Percentiles rank a stretch among this genome's conserved stretches.
phyloP scores from a whole-genome alignment of 1,140 invertebrate genomes.

The Vanessa atalanta region DNA sequence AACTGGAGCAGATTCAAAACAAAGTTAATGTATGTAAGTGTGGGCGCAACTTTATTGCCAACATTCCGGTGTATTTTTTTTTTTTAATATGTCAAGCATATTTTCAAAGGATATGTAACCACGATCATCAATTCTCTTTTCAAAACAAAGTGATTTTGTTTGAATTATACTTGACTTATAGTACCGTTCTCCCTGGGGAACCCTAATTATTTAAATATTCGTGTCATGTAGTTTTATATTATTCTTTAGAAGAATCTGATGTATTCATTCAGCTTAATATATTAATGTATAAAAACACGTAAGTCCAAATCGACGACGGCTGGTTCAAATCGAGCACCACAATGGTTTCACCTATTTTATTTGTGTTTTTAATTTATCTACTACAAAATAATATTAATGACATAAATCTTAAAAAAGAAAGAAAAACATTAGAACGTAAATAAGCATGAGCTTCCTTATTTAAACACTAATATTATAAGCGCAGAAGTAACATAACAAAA shows the following conservation, averaged over 20 bases:
- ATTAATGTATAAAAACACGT: too few relatives aligned
- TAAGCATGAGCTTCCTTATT: too few relatives aligned
- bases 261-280: too few relatives aligned
- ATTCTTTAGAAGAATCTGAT: background rate
- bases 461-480: too few relatives aligned
- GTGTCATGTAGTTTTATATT: background rate
- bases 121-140: background rate
- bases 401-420: too few relatives aligned
- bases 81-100: conserved; percentile 19
- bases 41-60: conserved; percentile 41
- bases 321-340: too few relatives aligned
- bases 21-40: conserved; percentile 50
- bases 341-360: too few relatives aligned
- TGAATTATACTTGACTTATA: background rate
- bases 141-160: background rate
- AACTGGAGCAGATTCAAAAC: conserved; percentile 50
- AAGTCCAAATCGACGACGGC: too few relatives aligned
- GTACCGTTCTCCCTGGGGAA: background rate
- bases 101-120: background rate
- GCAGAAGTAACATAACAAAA: too few relatives aligned
- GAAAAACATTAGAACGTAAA: too few relatives aligned
- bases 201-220: background rate
- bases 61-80: conserved; percentile 45
- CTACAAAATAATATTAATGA: too few relatives aligned
- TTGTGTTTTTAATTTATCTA: too few relatives aligned